phyloP scores from a whole-genome alignment of 2,113 vertebrate species.

The Podocnemis expansa region DNA sequence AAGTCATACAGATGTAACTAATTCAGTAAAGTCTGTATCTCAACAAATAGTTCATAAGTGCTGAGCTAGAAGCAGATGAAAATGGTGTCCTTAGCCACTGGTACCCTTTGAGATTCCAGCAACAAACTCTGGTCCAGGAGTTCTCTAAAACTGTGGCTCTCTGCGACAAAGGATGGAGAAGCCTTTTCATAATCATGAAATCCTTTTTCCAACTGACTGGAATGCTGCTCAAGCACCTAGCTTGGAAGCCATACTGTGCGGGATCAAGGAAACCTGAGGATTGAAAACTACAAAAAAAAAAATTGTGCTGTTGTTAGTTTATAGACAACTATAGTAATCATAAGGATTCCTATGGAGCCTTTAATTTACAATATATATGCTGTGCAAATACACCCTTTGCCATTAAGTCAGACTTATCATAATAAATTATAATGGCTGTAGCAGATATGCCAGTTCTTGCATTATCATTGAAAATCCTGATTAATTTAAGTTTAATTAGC shows the following conservation, averaged over 20 bases:
- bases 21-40: background rate
- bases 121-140: background rate
- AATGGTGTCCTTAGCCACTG: background rate
- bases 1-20: background rate
- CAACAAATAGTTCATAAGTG: background rate
- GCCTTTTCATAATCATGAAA: background rate
- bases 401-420: background rate
- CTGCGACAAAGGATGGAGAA: background rate
- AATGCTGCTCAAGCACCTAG: background rate
- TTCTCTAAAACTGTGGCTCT: background rate
- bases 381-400: background rate
- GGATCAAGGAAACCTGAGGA: accelerated
- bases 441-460: no score
- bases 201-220: background rate
- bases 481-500: no score
- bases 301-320: background rate
- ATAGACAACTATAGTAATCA: background rate
- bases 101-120: background rate
- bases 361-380: background rate
- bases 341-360: background rate
- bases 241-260: background rate
- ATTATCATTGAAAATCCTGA: no score
- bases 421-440: background rate
- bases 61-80: background rate
- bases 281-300: background rate